Conservation (phyloP, 64 coral and sea anemone species). For the Stichodactyla helianthus region DNA sequence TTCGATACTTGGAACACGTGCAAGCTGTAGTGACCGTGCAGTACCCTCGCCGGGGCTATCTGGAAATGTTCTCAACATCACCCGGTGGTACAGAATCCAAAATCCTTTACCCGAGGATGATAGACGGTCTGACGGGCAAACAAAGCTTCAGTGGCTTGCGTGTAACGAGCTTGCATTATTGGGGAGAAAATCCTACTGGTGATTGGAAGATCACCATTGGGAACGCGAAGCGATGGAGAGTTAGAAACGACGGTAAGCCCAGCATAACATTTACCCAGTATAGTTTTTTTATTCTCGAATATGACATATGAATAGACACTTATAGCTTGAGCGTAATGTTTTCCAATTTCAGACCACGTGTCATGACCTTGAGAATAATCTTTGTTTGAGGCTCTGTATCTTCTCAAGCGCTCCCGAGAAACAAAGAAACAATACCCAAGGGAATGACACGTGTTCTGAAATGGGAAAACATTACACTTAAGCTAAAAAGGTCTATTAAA, state of each 20-base stretch:
- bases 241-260: background rate
- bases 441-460: too few species aligned
- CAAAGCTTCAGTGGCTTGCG: constrained; percentile 10
- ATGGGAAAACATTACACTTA: too few species aligned
- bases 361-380: too few species aligned
- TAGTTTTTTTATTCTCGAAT: background rate
- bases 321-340: too few species aligned
- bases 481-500: too few species aligned
- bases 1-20: constrained; percentile 30
- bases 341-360: too few species aligned
- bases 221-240: background rate
- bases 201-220: constrained; percentile 25
- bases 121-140: constrained; percentile 2
- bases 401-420: too few species aligned
- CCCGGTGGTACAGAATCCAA: constrained; percentile 29
- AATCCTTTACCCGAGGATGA: constrained; percentile 8
- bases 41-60: background rate
- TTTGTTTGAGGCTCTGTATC: too few species aligned
- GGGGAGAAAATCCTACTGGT: constrained; percentile 39
- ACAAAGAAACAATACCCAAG: too few species aligned
- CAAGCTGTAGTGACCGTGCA: constrained; percentile 4
- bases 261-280: background rate
- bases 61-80: constrained; percentile 29
- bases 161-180: constrained; percentile 37
- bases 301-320: too few species aligned